A percentile compares a stretch with the other conserved stretches of the same genome.
Evolutionary conservation across 2,113 vertebrate genomes (phyloP).

Genomic region (Leucopsar rothschildi): DNA sequence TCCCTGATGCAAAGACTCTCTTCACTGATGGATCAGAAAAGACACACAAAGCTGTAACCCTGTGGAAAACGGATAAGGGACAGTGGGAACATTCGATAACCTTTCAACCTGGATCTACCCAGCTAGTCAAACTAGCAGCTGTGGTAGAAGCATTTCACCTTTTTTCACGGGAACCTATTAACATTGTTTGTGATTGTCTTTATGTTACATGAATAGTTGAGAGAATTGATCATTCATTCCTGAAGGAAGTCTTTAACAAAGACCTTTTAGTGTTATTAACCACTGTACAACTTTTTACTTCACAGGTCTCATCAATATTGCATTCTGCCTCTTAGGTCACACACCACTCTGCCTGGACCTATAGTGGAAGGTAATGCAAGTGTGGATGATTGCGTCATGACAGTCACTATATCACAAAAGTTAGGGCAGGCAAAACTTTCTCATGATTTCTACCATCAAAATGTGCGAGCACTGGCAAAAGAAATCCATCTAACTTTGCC

Average conservation of each 20-base stretch:
- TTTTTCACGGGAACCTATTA: background rate
- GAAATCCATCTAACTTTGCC: background rate
- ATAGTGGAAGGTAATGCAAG: background rate
- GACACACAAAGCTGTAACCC: background rate
- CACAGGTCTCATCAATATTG: background rate
- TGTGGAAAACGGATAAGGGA: background rate
- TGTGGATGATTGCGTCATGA: too few species aligned
- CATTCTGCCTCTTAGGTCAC: background rate
- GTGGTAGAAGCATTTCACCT: background rate
- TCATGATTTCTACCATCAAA: background rate
- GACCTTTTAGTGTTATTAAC: background rate
- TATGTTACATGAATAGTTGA: background rate
- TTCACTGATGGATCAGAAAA: background rate
- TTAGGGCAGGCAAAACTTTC: background rate
- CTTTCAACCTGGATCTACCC: background rate
- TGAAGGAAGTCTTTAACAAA: background rate
- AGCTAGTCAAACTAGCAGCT: too few species aligned
- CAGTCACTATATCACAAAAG: background rate
- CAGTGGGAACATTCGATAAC: background rate
- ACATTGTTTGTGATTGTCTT: background rate
- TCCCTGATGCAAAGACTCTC: background rate
- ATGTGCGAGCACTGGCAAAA: background rate
- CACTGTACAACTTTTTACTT: background rate
- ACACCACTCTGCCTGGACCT: background rate
- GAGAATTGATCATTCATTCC: background rate